Percentiles rank a stretch among this genome's conserved stretches.
phyloP scores from a whole-genome alignment of 2,888 invertebrate genomes.

The Caenorhabditis uteleia region DNA sequence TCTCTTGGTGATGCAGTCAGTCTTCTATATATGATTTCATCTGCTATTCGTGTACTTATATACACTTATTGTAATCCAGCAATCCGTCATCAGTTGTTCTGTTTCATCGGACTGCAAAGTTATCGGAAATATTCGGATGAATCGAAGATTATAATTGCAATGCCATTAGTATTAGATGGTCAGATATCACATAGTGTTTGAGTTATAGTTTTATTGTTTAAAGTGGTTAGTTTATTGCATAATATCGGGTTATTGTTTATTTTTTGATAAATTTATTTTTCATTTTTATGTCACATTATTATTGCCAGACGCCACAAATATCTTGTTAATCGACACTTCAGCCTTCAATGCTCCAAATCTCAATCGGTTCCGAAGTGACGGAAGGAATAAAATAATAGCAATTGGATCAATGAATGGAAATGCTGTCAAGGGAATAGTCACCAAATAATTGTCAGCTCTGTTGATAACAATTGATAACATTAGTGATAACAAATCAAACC shows the following conservation, averaged over 20 bases:
- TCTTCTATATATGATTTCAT: slow-evolving; percentile 52
- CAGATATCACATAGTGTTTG: slow-evolving; percentile 16
- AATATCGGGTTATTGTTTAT: too few relatives aligned
- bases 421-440: slow-evolving; percentile 13
- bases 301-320: too few relatives aligned
- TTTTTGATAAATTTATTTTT: too few relatives aligned
- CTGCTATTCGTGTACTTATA: slow-evolving; percentile 57
- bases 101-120: slow-evolving; percentile 6
- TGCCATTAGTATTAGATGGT: slow-evolving; percentile 14
- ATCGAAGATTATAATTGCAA: slow-evolving; percentile 21
- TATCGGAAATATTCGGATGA: slow-evolving; percentile 25
- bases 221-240: too few relatives aligned
- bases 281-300: too few relatives aligned
- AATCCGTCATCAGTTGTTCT: slow-evolving; percentile 38
- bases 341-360: too few relatives aligned
- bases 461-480: too few relatives aligned
- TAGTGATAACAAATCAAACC: too few relatives aligned
- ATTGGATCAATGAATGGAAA: slow-evolving; percentile 23
- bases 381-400: slow-evolving; percentile 19
- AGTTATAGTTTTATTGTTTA: too few relatives aligned
- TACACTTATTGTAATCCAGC: slow-evolving; percentile 54
- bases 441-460: slow-evolving; percentile 10
- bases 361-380: slow-evolving; percentile 19
- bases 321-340: too few relatives aligned
- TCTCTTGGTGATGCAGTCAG: slow-evolving; percentile 54